Conservation (phyloP, 2,888 invertebrate genomes). For the Punctoribates punctum region DNA sequence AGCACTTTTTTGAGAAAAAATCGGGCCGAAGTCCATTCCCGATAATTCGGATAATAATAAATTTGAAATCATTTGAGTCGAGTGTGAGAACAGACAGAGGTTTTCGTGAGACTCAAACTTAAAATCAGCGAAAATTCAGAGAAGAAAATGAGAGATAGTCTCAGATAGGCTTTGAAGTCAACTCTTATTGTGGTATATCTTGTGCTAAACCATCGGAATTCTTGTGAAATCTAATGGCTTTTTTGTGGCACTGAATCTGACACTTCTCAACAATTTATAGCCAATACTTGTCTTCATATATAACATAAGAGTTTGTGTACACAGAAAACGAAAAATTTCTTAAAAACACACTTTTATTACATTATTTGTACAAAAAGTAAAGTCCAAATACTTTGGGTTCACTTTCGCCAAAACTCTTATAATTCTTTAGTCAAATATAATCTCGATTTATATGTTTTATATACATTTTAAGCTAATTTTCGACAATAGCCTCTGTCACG, state of each 20-base stretch:
- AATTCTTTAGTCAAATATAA: slow-evolving; percentile 1
- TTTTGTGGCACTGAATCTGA: no score
- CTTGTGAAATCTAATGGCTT: no score
- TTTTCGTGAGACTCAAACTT: not conserved
- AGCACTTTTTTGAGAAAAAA: no score
- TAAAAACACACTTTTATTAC: no score
- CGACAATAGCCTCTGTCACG: not conserved
- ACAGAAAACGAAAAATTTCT: not conserved
- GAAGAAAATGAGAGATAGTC: not conserved
- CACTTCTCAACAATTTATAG: not conserved
- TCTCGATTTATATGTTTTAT: not conserved
- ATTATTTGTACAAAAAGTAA: no score
- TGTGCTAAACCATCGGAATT: not conserved
- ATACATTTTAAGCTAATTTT: not conserved
- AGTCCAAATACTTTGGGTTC: no score
- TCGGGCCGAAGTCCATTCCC: no score
- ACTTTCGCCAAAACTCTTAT: not conserved
- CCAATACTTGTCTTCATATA: slow-evolving; percentile 6
- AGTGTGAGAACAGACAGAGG: not conserved
- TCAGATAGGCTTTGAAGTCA: not conserved
- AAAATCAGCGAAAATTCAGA: not conserved
- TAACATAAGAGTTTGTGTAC: not conserved
- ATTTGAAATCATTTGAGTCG: not conserved
- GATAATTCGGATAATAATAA: no score
- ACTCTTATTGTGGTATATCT: not conserved